Base-by-base conservation (phyloP, 64 coral and sea anemone genomes). In the Platygyra sinensis region DNA sequence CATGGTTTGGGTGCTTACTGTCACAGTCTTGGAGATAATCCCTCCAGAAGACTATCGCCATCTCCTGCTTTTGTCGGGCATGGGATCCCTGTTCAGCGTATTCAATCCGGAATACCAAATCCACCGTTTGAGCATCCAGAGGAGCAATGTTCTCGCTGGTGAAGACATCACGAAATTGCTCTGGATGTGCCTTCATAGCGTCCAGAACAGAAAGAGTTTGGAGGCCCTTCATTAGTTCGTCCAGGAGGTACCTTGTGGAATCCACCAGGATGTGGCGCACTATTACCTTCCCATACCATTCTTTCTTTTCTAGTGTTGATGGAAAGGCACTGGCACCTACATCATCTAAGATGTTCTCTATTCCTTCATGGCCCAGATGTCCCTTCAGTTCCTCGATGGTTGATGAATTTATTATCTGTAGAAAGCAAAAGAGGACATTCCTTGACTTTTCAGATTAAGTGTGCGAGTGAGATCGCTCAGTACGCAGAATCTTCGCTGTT, bases 221-320 rank as follows among this genome's bases (percentile, higher is more conserved):
- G 5, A 67, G n/a, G 19, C 64, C 64, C 19, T 18, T 25, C n/a
- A 17, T 67, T 6, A 67, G 19, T 6, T 67, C 64, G 5, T 82
- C 77, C 4, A 88, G 18, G 4, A 93, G 50, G 8, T 60, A 93
- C 20, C 52, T 32, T 10, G 75, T 61, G 17, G 91, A 87, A 33
- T 88, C 91, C 4, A 93, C 30, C 8, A 93, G 46, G 46, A 82
- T 46, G 49, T 93, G 91, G 1, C 67, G 76, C 0, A 69, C 12
- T 5, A 93, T 55, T 0, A 93, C 9, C 3, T 32, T 69, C 17
- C 24, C 20, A 15, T 72, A 22, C 4, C 25, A 54, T 0, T 73
- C 38, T 74, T 93, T 88, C n/a, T 87, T 30, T 1, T 20, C 20
- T 19, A 60, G 10, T 8, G 55, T 12, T 16, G 22, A 74, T 18